Evolutionary conservation across 2,113 vertebrate species (phyloP).

Genomic region (Coracopsis vasa): DNA sequence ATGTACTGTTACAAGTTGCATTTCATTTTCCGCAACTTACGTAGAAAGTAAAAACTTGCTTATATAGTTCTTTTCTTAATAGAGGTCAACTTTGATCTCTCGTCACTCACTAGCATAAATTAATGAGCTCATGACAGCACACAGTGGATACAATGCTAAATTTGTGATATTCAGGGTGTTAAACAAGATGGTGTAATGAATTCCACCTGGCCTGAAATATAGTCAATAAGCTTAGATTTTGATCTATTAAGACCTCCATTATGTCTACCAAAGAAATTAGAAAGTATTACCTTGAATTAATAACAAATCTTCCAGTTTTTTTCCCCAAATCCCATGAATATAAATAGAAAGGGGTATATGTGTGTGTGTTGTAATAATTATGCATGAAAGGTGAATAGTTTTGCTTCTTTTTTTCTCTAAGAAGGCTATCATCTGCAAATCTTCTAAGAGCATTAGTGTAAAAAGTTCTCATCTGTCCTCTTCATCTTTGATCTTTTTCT

Average conservation of each 20-base stretch:
- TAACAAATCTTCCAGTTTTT: not conserved
- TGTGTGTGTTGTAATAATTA: not conserved
- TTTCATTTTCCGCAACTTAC: not conserved
- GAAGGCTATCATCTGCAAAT: not conserved
- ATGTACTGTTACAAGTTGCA: not conserved
- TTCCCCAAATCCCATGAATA: not conserved
- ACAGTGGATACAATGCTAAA: not conserved
- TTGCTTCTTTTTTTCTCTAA: not conserved
- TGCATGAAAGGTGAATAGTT: not conserved
- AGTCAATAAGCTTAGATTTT: not conserved
- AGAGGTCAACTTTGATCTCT: not conserved
- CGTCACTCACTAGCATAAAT: not conserved
- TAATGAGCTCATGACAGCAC: not conserved
- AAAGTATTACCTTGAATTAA: not conserved
- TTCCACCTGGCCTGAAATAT: not conserved
- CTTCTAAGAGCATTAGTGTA: not conserved
- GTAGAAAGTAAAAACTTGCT: not conserved
- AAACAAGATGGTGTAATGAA: not conserved
- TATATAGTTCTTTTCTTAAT: not conserved
- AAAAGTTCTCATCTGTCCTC: not conserved
- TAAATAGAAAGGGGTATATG: not conserved
- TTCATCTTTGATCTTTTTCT: not conserved
- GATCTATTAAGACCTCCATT: not conserved
- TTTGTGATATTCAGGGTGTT: not conserved
- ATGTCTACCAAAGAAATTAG: not conserved